phyloP scores from a whole-genome alignment of 2,888 invertebrate species.

The Plagiodera versicolora region DNA sequence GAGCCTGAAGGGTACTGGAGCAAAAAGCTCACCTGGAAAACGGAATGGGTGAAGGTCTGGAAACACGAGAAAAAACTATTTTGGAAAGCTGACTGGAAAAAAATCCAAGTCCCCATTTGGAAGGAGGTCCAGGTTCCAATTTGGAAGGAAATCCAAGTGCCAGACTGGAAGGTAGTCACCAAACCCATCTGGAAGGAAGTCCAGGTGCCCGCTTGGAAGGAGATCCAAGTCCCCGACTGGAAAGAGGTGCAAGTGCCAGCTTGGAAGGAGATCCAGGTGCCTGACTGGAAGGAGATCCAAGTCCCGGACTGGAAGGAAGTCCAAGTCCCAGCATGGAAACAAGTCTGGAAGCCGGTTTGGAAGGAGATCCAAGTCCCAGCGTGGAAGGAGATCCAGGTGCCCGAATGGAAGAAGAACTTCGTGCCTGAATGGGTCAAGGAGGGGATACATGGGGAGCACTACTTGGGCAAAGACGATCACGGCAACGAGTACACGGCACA shows the following conservation, averaged over 20 bases:
- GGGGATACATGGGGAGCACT: conserved; percentile 78
- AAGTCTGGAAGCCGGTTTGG: conserved; percentile 65
- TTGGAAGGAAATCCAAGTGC: conserved; percentile 79
- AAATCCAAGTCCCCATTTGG: conserved; percentile 64
- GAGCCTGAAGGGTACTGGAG: conserved; percentile 75
- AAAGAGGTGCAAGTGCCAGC: conserved; percentile 70
- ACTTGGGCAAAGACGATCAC: conserved; percentile 76
- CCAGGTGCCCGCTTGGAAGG: conserved; percentile 77
- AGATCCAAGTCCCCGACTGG: conserved; percentile 72
- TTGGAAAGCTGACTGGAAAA: conserved; percentile 76
- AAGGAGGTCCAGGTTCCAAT: conserved; percentile 73
- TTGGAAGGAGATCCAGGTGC: conserved; percentile 72
- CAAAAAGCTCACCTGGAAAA: conserved; percentile 82
- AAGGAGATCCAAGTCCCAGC: conserved; percentile 68
- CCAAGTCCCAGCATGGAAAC: conserved; percentile 67
- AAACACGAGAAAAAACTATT: conserved; percentile 73
- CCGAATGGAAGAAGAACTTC: conserved; percentile 70
- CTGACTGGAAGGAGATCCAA: conserved; percentile 69
- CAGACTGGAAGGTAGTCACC: conserved; percentile 74
- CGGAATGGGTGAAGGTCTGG: conserved; percentile 78
- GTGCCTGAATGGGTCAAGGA: conserved; percentile 77
- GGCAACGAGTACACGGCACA: conserved; percentile 83
- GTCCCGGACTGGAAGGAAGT: conserved; percentile 67
- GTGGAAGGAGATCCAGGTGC: conserved; percentile 60
- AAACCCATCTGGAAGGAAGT: conserved; percentile 79